phyloP scores from a whole-genome alignment of 2,888 invertebrate genomes.

The Acrobeloides nanus region DNA sequence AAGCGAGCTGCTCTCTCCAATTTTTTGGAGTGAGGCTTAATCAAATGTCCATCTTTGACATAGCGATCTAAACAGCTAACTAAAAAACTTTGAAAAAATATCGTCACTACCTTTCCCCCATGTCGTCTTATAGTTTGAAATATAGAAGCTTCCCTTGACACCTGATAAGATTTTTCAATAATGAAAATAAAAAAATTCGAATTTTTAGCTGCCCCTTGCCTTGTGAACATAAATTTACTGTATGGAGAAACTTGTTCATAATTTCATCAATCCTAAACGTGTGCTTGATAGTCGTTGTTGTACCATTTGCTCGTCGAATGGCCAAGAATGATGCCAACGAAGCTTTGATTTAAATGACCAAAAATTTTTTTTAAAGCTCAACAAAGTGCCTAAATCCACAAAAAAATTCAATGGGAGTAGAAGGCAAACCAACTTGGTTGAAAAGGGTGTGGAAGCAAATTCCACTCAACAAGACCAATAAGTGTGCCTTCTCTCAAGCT shows the following conservation, averaged over 20 bases:
- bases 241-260: constrained; percentile 37
- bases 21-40: not conserved
- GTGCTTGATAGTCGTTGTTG: constrained; percentile 22
- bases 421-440: too few relatives aligned
- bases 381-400: too few relatives aligned
- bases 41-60: not conserved
- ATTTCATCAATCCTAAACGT: constrained; percentile 30
- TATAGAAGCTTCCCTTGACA: not conserved
- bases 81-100: too few relatives aligned
- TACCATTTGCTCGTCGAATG: constrained; percentile 27
- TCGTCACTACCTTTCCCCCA: too few relatives aligned
- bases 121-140: too few relatives aligned
- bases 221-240: constrained; percentile 30
- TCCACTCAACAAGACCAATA: too few relatives aligned
- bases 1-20: not conserved
- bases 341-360: constrained; percentile 17
- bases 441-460: too few relatives aligned
- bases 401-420: too few relatives aligned
- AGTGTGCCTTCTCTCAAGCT: too few relatives aligned
- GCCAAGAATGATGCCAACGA: constrained; percentile 19
- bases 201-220: constrained; percentile 40
- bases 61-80: too few relatives aligned
- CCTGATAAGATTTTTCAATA: not conserved
- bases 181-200: not conserved
- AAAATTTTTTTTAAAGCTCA: too few relatives aligned